These are phyloP conservation scores for Cryptocephalus primarius DNA, from an alignment of 2,888 invertebrate species.

Conservation along the genomic window DNA sequence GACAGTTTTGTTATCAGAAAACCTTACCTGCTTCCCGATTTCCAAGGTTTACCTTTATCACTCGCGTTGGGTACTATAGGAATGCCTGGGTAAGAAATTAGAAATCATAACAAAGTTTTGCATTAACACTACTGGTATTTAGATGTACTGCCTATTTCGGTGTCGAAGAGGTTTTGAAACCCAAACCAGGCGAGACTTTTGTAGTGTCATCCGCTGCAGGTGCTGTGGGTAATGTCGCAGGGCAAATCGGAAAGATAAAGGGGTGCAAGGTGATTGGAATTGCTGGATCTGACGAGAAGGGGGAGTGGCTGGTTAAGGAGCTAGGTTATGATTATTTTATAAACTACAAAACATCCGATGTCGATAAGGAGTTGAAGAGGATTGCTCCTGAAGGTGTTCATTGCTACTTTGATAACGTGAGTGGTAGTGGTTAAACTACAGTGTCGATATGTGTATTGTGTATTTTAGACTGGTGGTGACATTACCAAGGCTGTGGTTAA, in stretches of 20 bases:
- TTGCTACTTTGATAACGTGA: constrained; percentile 66
- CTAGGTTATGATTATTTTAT: constrained; percentile 55
- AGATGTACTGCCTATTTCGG: constrained; percentile 67
- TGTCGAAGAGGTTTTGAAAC: constrained; percentile 54
- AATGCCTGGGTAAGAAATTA: constrained; percentile 52
- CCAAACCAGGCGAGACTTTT: constrained; percentile 60
- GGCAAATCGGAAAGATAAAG: constrained; percentile 64
- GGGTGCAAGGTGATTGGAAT: constrained; percentile 59
- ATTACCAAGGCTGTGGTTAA: constrained; percentile 49
- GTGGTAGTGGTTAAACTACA: constrained; percentile 15
- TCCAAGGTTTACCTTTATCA: constrained; percentile 48
- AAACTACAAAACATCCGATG: constrained; percentile 55
- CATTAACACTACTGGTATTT: constrained; percentile 3
- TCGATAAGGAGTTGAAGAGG: constrained; percentile 43
- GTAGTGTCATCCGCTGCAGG: constrained; percentile 65
- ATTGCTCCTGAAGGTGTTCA: constrained; percentile 57
- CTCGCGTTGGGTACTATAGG: constrained; percentile 54
- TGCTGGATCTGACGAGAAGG: constrained; percentile 58
- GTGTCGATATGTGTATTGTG: not conserved
- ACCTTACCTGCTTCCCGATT: constrained; percentile 45
- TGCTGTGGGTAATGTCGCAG: constrained; percentile 64
- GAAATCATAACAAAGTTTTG: not conserved
- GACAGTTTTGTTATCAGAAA: constrained; percentile 13
- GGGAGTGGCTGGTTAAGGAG: constrained; percentile 50
- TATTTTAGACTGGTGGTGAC: constrained; percentile 52